Evolutionary conservation across 2,797 vertebrate genomes (phyloP).

Genomic region (Ara ararauna): DNA sequence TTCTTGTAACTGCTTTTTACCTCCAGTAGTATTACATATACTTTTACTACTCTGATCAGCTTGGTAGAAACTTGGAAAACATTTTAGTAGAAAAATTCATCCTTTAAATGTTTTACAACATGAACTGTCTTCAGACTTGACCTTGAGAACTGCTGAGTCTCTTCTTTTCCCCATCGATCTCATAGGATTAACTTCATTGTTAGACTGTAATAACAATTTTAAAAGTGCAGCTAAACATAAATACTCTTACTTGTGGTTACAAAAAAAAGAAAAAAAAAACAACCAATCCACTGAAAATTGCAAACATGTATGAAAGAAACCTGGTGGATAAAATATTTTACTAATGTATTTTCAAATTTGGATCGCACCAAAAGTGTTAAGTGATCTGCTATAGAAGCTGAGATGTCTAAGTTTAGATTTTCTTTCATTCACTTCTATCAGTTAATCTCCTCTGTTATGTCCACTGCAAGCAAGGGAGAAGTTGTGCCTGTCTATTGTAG

Average conservation of each 20-base stretch:
- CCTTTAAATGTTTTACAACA: not conserved
- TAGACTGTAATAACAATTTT: not conserved
- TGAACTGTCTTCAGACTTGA: constrained; percentile 13
- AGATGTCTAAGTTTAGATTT: not conserved
- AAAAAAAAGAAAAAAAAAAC: not conserved
- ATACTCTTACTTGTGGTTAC: not conserved
- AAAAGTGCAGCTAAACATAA: not conserved
- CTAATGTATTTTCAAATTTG: not conserved
- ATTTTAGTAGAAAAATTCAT: not conserved
- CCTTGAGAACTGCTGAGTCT: not conserved
- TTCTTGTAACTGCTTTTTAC: not conserved
- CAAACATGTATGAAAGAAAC: not conserved
- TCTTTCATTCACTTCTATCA: not conserved
- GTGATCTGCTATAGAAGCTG: not conserved
- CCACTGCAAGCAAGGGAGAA: not conserved
- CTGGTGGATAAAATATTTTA: not conserved
- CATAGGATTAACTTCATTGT: not conserved
- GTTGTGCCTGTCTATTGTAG: not conserved
- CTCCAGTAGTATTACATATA: not conserved
- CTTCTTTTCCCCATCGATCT: not conserved
- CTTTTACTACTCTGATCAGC: not conserved
- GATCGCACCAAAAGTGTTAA: not conserved
- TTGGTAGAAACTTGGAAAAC: not conserved
- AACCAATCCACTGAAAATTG: not conserved
- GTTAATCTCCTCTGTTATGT: not conserved